Evolutionary conservation across 2,888 invertebrate genomes (phyloP).

Genomic region (Suillia variegata): DNA sequence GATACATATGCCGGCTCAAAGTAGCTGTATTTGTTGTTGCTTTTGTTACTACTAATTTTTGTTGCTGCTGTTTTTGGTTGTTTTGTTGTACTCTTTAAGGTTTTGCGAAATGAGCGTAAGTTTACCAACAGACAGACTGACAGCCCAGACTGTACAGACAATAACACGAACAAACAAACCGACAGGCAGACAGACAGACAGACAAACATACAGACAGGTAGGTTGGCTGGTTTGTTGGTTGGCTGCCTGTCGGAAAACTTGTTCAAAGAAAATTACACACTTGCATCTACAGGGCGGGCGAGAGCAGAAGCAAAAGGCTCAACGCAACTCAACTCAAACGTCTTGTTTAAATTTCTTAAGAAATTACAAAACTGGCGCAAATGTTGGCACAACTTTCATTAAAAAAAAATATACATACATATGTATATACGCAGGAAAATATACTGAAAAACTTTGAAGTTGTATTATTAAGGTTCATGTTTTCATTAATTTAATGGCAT

Average conservation of each 20-base stretch:
- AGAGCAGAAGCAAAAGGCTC: not conserved
- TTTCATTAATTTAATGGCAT: too few relatives aligned
- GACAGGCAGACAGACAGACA: too few relatives aligned
- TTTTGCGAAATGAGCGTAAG: not conserved
- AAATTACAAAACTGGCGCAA: not conserved
- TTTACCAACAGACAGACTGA: not conserved
- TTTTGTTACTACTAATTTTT: not conserved
- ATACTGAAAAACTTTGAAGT: not conserved
- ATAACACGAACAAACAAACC: too few relatives aligned
- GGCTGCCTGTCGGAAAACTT: not conserved
- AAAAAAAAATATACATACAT: too few relatives aligned
- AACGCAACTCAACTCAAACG: not conserved
- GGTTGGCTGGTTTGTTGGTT: too few relatives aligned
- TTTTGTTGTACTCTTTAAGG: not conserved
- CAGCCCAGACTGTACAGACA: not conserved
- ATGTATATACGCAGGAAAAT: conserved; percentile 2
- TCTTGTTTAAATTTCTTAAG: not conserved
- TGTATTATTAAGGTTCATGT: not conserved
- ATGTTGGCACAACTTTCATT: too few relatives aligned
- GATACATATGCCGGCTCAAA: not conserved
- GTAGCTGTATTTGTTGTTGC: not conserved
- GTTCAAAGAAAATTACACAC: not conserved
- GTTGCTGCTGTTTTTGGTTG: not conserved
- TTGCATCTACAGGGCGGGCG: not conserved
- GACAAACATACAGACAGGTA: not conserved